Evolutionary conservation across 2,888 invertebrate genomes (phyloP), one percentile per base, ranked within the genome.

Genomic region (Drymonia ruficornis): DNA sequence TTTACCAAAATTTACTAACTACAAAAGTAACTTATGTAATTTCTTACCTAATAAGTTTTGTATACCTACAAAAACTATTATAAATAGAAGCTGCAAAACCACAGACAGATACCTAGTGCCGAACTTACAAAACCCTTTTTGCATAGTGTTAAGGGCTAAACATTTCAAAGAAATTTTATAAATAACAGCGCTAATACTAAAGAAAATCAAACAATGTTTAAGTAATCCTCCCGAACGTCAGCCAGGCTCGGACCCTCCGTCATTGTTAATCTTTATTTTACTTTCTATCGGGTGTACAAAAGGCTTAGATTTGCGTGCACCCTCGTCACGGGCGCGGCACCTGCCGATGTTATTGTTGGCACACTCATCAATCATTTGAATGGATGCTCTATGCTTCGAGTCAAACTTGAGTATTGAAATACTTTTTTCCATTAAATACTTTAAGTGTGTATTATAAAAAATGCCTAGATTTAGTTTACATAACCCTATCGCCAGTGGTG

Each of bases 301-400:
- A 51, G 54, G 52, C 42, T 36, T 55, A 61, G 54, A 56, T 59
- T 61, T 56, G 53, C 49, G 54, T 55, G 45, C 47, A 65, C 65
- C 65, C 65, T 61, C 65, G 56, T 65, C 65, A 59, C 16, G 23
- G 13, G 47, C 49, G 54, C 55, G 53, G 52, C 53, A 52, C 53
- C 53, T 48, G 51, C 43, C 56, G 58, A 61, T 59, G 56, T 61
- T 64, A 64, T 56, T 65, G 59, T 65, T n/a, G 42, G 52, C 29
- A n/a, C 12, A 16, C 53, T 42, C 63, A 66, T 66, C 66, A 34
- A 63, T 66, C 66, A 63, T 52, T 9, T 52, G 55, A 59, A 53
- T 52, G 58, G 43, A 61, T 61, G 52, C 36, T 36, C 48, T 48
- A 36, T 34, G 48, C 47, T 47, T 34, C 16, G 15, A 36, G 48